A percentile compares a stretch with the other conserved stretches of the same genome.
Evolutionary conservation across 2,888 invertebrate species (phyloP).

Genomic region (Blera fallax): DNA sequence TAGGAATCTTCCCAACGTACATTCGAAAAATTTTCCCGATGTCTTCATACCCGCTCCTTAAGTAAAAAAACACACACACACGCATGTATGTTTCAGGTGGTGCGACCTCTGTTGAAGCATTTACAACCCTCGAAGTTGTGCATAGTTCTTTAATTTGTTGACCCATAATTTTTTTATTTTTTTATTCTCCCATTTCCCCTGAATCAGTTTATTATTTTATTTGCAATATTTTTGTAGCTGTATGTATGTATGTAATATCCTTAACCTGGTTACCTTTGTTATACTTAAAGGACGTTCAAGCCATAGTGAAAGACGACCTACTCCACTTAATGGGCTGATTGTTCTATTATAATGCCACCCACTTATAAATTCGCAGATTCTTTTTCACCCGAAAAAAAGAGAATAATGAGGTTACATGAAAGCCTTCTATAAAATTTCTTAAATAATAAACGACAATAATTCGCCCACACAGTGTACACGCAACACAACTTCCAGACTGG

Average conservation of each 20-base stretch:
- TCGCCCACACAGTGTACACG: slow-evolving; percentile 6
- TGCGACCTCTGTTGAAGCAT: too few relatives aligned
- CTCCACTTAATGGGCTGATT: not conserved
- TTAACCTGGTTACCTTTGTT: not conserved
- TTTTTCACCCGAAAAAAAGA: not conserved
- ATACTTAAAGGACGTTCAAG: not conserved
- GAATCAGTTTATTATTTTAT: too few relatives aligned
- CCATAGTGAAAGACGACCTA: not conserved
- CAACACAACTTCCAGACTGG: slow-evolving; percentile 36
- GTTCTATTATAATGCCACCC: not conserved
- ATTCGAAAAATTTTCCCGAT: too few relatives aligned
- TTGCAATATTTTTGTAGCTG: not conserved
- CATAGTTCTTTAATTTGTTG: too few relatives aligned
- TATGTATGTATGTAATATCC: not conserved
- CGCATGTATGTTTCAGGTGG: too few relatives aligned
- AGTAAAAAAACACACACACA: too few relatives aligned
- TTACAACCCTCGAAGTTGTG: too few relatives aligned
- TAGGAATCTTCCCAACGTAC: too few relatives aligned
- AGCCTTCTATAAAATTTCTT: slow-evolving; percentile 1
- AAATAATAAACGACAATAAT: slow-evolving; percentile 12
- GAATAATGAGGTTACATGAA: not conserved
- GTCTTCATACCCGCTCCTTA: too few relatives aligned
- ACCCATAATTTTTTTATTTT: too few relatives aligned
- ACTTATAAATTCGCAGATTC: not conserved
- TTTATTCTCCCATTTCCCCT: too few relatives aligned